A percentile compares a stretch with the other conserved stretches of the same genome.
Evolutionary conservation across 2,797 vertebrate species (phyloP).

Genomic region (Helostoma temminkii): DNA sequence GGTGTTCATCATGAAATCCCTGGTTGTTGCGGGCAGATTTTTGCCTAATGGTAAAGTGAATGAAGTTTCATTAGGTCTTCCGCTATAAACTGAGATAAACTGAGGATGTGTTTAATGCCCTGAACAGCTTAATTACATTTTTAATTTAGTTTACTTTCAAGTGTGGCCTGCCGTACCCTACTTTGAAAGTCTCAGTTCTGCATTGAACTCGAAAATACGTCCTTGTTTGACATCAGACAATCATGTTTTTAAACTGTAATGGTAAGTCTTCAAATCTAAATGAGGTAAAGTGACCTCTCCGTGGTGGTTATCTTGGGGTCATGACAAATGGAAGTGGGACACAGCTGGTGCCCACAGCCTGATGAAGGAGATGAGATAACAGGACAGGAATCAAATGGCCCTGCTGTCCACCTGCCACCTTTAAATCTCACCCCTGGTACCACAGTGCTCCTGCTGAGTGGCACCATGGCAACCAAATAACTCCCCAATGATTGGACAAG

Average conservation of each 20-base stretch:
- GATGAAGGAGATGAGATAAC: conserved; percentile 52
- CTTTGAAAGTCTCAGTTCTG: background rate
- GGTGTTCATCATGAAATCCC: too few species aligned
- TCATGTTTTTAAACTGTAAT: background rate
- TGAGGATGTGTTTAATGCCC: too few species aligned
- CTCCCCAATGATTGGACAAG: conserved; percentile 80
- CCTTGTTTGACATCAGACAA: conserved; percentile 5
- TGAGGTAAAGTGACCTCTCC: conserved; percentile 56
- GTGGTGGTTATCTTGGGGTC: conserved; percentile 67
- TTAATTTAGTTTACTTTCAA: conserved; percentile 1
- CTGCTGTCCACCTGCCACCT: conserved; percentile 75
- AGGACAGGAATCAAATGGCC: conserved; percentile 44
- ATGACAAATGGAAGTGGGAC: conserved; percentile 60
- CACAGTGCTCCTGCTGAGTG: conserved; percentile 66
- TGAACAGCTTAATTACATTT: background rate
- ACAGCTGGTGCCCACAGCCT: conserved; percentile 74
- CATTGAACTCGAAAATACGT: conserved; percentile 22
- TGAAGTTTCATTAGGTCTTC: background rate
- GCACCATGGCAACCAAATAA: conserved; percentile 67
- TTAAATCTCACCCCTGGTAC: conserved; percentile 53
- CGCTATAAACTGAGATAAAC: background rate
- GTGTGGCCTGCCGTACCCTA: background rate
- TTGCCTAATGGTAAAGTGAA: too few species aligned
- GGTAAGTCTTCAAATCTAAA: conserved; percentile 9
- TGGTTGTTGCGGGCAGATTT: too few species aligned